These are phyloP conservation scores for Actinopyga echinites DNA, from an alignment of 53 echinoderm and acorn worm species.

Conservation along the genomic window DNA sequence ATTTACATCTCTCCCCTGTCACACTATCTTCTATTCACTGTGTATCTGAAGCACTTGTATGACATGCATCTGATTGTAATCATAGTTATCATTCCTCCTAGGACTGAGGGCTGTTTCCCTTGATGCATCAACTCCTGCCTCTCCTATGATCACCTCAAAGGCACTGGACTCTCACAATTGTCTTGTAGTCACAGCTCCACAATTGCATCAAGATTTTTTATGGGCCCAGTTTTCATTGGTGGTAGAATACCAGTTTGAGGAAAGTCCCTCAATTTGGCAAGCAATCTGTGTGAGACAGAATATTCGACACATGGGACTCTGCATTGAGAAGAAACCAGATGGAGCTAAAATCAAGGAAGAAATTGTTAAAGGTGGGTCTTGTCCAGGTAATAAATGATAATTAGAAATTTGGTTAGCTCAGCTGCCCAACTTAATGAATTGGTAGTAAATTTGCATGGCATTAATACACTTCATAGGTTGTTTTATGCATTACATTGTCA, in stretches of 20 bases:
- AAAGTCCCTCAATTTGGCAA: slow-evolving; percentile 57
- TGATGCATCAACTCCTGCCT: background rate
- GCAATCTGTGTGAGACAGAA: slow-evolving; percentile 69
- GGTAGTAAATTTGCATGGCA: no score
- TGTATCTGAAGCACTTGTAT: no score
- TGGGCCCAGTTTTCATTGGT: slow-evolving; percentile 83
- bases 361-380: no score
- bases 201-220: slow-evolving; percentile 66
- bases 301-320: slow-evolving; percentile 72
- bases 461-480: no score
- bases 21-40: no score
- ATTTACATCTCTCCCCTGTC: no score
- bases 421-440: background rate
- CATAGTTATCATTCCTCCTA: background rate
- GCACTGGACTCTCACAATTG: slow-evolving; percentile 67
- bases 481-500: no score
- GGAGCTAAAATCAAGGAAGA: background rate
- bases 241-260: slow-evolving; percentile 59
- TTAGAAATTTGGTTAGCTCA: background rate
- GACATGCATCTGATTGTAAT: no score
- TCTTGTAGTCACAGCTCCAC: slow-evolving; percentile 42
- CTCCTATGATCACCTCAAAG: slow-evolving; percentile 2
- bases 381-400: background rate
- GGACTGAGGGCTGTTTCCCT: slow-evolving; percentile 11
- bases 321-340: background rate